These are phyloP conservation scores for Linnaemya vulpina DNA, from an alignment of 2,888 invertebrate species.

Conservation along the genomic window DNA sequence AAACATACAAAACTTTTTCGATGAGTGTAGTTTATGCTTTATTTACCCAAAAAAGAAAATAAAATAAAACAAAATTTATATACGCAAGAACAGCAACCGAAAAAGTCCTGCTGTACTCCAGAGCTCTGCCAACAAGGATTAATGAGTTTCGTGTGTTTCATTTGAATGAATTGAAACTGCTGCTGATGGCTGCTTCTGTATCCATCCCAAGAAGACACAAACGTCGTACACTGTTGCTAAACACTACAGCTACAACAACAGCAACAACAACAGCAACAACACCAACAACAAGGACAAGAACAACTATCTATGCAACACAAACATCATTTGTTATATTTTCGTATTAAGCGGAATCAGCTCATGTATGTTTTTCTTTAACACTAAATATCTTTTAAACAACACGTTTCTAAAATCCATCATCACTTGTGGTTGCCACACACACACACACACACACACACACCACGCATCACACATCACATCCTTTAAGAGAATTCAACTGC, in stretches of 20 bases:
- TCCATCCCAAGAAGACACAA: constrained; percentile 14
- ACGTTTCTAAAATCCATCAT: constrained; percentile 79
- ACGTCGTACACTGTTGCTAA: constrained; percentile 40
- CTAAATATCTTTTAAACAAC: constrained; percentile 74
- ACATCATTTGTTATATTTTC: constrained; percentile 68
- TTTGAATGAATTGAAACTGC: constrained; percentile 48
- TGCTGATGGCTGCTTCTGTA: constrained; percentile 73
- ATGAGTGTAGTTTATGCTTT: constrained; percentile 55
- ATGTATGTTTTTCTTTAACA: constrained; percentile 66
- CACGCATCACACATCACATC: background rate
- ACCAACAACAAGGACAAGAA: constrained; percentile 11
- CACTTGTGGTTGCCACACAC: constrained; percentile 66
- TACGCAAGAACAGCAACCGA: too few relatives aligned
- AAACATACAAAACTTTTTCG: constrained; percentile 59
- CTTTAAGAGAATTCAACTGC: constrained; percentile 20
- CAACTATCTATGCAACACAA: constrained; percentile 50
- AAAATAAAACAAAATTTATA: background rate
- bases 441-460: background rate
- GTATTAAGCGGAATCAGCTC: constrained; percentile 28
- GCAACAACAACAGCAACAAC: constrained; percentile 9
- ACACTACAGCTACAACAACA: constrained; percentile 18
- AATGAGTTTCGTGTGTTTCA: constrained; percentile 80
- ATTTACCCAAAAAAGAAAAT: constrained; percentile 26
- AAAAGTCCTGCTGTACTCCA: constrained; percentile 56
- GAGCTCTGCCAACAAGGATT: constrained; percentile 74